Percentiles rank a stretch among this genome's conserved stretches.
Conservation (phyloP, 2,888 invertebrate species). For the Amphiduros pacificus region DNA sequence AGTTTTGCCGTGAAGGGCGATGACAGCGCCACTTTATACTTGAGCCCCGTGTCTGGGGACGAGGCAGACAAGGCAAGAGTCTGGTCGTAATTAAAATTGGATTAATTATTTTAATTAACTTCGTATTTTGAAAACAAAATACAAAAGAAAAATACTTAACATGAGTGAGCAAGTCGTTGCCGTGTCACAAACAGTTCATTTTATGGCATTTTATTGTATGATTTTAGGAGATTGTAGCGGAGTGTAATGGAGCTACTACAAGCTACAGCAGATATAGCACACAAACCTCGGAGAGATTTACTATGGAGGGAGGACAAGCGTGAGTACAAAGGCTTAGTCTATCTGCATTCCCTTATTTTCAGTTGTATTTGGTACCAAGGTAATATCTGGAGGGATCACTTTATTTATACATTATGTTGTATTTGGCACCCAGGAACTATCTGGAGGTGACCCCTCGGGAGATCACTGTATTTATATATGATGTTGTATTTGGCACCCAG, state of each 20-base stretch:
- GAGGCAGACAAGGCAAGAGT: too few relatives aligned
- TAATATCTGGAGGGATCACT: too few relatives aligned
- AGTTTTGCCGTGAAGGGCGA: not conserved
- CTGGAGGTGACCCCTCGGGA: too few relatives aligned
- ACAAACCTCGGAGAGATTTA: not conserved
- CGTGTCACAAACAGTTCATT: not conserved
- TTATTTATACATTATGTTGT: too few relatives aligned
- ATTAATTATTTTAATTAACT: not conserved
- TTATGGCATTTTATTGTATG: not conserved
- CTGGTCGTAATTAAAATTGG: too few relatives aligned
- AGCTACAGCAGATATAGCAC: not conserved
- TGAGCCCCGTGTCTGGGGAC: not conserved
- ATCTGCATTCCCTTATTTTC: not conserved
- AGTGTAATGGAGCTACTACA: too few relatives aligned
- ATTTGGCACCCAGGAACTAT: too few relatives aligned
- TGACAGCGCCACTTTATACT: not conserved
- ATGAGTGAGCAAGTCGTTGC: not conserved
- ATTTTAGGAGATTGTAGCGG: not conserved
- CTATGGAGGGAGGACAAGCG: not conserved
- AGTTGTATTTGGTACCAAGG: too few relatives aligned
- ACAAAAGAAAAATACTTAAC: too few relatives aligned
- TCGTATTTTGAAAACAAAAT: too few relatives aligned
- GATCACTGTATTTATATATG: not conserved
- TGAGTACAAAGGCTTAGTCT: not conserved
- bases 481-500: too few relatives aligned